These are phyloP conservation scores for Dolichallabes microphthalmus DNA, from an alignment of 2,113 vertebrate genomes.

Conservation along the genomic window DNA sequence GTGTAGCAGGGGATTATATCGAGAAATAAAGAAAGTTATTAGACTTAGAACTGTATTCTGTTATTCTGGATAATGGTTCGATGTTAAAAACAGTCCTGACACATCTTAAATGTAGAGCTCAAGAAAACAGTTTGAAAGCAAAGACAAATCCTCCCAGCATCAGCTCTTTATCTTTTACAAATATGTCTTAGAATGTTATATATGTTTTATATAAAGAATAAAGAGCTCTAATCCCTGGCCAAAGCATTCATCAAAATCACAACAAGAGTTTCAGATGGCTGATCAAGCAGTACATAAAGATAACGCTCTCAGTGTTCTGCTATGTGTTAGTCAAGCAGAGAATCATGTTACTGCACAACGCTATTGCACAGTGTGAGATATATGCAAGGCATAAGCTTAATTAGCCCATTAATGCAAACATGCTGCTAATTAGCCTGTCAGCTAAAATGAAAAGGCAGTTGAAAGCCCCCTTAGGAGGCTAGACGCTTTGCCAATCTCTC, in stretches of 20 bases:
- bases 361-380: slow-evolving; percentile 4
- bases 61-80: too few relatives aligned
- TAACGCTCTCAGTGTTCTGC: slow-evolving; percentile 6
- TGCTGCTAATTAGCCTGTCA: slow-evolving; percentile 49
- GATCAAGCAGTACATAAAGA: slow-evolving; percentile 8
- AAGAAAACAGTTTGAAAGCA: too few relatives aligned
- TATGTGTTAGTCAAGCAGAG: slow-evolving; percentile 4
- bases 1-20: too few relatives aligned
- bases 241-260: slow-evolving; percentile 6
- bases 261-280: background rate
- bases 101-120: too few relatives aligned
- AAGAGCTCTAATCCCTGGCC: background rate
- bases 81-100: too few relatives aligned
- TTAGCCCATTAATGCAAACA: slow-evolving; percentile 44
- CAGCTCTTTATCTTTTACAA: background rate
- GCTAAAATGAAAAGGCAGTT: slow-evolving; percentile 39
- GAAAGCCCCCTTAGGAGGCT: slow-evolving; percentile 35
- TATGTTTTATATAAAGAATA: background rate
- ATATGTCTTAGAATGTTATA: background rate
- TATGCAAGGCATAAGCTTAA: slow-evolving; percentile 29
- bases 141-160: too few relatives aligned
- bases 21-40: too few relatives aligned
- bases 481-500: slow-evolving; percentile 23
- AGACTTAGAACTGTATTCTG: too few relatives aligned
- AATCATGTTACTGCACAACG: slow-evolving; percentile 16